Evolutionary conservation across 2,113 vertebrate species (phyloP).

Genomic region (Zeus faber): DNA sequence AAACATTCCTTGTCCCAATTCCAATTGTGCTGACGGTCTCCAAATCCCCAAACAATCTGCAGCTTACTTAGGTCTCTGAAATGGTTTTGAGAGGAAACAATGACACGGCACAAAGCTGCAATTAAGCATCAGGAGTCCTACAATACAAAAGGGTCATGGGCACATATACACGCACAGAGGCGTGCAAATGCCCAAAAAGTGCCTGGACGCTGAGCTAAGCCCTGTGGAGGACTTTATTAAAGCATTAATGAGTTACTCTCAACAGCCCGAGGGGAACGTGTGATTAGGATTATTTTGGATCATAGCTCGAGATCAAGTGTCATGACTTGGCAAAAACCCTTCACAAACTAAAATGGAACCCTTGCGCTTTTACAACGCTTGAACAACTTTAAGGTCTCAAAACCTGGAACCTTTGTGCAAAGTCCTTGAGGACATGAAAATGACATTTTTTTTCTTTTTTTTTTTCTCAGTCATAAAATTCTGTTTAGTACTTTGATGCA

Average conservation of each 20-base stretch:
- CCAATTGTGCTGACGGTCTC: constrained; percentile 61
- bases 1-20: too few relatives aligned
- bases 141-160: too few relatives aligned
- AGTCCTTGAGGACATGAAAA: not conserved
- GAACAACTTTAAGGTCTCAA: not conserved
- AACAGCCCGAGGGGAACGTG: constrained; percentile 23
- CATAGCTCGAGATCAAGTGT: constrained; percentile 26
- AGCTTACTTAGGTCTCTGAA: constrained; percentile 50
- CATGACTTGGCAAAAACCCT: too few relatives aligned
- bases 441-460: too few relatives aligned
- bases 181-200: not conserved
- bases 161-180: not conserved
- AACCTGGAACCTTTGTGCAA: too few relatives aligned
- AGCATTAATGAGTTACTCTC: constrained; percentile 34
- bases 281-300: constrained; percentile 31
- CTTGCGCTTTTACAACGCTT: not conserved
- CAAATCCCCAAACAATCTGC: constrained; percentile 70
- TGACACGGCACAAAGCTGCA: constrained; percentile 48
- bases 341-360: too few relatives aligned
- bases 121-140: constrained; percentile 53
- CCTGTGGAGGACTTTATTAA: constrained; percentile 8
- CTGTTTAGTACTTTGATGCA: too few relatives aligned
- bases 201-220: constrained; percentile 10
- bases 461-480: too few relatives aligned
- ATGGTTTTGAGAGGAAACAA: constrained; percentile 60